Evolutionary conservation across 2,888 invertebrate genomes (phyloP).

Genomic region (Ochropleura leucogaster): DNA sequence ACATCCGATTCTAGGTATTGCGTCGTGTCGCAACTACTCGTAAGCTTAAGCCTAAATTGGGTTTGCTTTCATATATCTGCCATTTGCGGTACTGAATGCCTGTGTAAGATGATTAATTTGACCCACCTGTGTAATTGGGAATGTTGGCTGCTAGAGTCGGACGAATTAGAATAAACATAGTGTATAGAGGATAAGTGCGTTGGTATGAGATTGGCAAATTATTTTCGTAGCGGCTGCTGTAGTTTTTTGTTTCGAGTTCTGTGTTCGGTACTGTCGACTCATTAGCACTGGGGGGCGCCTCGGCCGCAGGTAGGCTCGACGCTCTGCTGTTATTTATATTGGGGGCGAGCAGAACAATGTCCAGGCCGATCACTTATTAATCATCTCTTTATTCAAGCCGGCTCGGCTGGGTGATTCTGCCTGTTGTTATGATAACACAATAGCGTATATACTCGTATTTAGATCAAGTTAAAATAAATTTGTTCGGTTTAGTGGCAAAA

Average conservation of each 20-base stretch:
- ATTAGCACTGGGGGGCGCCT: conserved; percentile 83
- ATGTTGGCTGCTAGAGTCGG: conserved; percentile 29
- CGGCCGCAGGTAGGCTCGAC: conserved; percentile 76
- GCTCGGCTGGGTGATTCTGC: conserved; percentile 75
- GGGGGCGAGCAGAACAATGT: conserved; percentile 81
- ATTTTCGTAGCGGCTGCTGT: conserved; percentile 47
- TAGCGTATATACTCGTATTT: conserved; percentile 19
- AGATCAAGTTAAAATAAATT: conserved; percentile 32
- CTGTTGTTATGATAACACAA: conserved; percentile 54
- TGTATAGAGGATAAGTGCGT: conserved; percentile 26
- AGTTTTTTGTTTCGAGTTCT: conserved; percentile 47
- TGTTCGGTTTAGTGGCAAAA: neutral
- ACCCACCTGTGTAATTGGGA: conserved; percentile 51
- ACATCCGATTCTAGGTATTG: conserved; percentile 71
- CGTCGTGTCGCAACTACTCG: conserved; percentile 60
- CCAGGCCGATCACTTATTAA: conserved; percentile 80
- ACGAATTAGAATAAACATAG: conserved; percentile 36
- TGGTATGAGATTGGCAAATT: conserved; percentile 45
- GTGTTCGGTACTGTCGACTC: conserved; percentile 74
- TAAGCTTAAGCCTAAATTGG: conserved; percentile 67
- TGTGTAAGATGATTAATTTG: conserved; percentile 61
- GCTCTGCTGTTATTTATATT: conserved; percentile 80
- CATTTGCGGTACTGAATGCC: conserved; percentile 52
- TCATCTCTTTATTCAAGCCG: conserved; percentile 82
- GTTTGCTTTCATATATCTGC: conserved; percentile 62